These are phyloP conservation scores for Lochmaea capreae DNA, from an alignment of 2,888 invertebrate species.

Conservation along the genomic window DNA sequence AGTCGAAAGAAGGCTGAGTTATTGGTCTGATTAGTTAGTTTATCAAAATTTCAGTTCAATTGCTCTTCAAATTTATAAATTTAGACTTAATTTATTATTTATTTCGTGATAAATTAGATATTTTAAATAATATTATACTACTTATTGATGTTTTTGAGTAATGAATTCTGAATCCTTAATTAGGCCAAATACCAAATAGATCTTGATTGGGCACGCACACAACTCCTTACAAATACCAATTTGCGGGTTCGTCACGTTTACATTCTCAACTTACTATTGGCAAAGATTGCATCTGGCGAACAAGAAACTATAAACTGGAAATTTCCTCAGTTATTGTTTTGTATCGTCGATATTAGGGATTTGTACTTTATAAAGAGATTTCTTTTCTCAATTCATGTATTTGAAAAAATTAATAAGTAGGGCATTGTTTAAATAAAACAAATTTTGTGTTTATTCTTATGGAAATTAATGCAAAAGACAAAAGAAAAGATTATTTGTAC, in stretches of 20 bases:
- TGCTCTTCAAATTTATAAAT: not conserved
- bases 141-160: conserved; percentile 35
- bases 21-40: no score
- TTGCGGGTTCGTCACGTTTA: conserved; percentile 28
- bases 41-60: no score
- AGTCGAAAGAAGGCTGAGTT: no score
- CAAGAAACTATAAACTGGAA: not conserved
- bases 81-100: not conserved
- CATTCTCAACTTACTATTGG: conserved; percentile 21
- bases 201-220: conserved; percentile 38
- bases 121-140: not conserved
- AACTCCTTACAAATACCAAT: conserved; percentile 16
- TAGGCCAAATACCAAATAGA: conserved; percentile 35
- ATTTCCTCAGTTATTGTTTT: not conserved
- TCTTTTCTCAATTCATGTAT: no score
- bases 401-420: no score
- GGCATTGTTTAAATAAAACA: no score
- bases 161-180: conserved; percentile 34
- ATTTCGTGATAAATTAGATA: not conserved
- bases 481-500: no score
- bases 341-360: no score
- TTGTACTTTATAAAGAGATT: no score
- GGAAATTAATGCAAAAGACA: no score
- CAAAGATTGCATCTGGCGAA: conserved; percentile 13
- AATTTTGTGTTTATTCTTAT: no score